Evolutionary conservation across 2,797 vertebrate species (phyloP).

Genomic region (Neostethus bicornis): DNA sequence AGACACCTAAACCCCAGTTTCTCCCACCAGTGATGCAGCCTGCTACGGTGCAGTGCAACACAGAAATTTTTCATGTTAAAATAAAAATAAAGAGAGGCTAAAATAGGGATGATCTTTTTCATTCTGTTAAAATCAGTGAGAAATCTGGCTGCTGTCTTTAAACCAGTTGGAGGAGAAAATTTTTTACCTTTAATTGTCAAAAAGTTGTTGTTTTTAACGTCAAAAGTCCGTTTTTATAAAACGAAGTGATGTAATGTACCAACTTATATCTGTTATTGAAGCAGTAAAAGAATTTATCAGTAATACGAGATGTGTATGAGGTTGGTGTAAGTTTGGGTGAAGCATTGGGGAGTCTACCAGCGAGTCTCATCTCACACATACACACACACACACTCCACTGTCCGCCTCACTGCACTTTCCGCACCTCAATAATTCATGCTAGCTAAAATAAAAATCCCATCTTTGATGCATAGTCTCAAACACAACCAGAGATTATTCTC

Average conservation of each 20-base stretch:
- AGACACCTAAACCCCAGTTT: no score
- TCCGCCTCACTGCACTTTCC: conserved; percentile 73
- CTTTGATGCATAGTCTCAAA: conserved; percentile 53
- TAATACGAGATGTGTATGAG: conserved; percentile 46
- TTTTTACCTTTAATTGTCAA: no score
- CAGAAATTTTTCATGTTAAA: no score
- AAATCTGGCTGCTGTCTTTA: no score
- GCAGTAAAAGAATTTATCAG: conserved; percentile 25
- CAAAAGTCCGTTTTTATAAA: background rate
- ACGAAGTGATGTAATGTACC: conserved; percentile 7
- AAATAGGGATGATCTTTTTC: no score
- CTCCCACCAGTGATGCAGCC: no score
- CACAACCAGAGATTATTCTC: conserved; percentile 57
- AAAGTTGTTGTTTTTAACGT: no score
- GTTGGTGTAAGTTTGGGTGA: conserved; percentile 28
- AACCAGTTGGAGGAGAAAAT: no score
- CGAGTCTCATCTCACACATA: conserved; percentile 56
- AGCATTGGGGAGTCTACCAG: conserved; percentile 52
- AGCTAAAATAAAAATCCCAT: conserved; percentile 80
- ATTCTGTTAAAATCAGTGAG: no score
- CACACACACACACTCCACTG: conserved; percentile 47
- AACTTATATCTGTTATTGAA: conserved; percentile 22
- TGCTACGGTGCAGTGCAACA: no score
- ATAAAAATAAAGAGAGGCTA: no score
- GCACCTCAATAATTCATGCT: conserved; percentile 79